A percentile compares a stretch with the other conserved stretches of the same genome.
These are phyloP conservation scores for Pogona vitticeps DNA, from an alignment of 2,113 vertebrate genomes.

Conservation along the genomic window DNA sequence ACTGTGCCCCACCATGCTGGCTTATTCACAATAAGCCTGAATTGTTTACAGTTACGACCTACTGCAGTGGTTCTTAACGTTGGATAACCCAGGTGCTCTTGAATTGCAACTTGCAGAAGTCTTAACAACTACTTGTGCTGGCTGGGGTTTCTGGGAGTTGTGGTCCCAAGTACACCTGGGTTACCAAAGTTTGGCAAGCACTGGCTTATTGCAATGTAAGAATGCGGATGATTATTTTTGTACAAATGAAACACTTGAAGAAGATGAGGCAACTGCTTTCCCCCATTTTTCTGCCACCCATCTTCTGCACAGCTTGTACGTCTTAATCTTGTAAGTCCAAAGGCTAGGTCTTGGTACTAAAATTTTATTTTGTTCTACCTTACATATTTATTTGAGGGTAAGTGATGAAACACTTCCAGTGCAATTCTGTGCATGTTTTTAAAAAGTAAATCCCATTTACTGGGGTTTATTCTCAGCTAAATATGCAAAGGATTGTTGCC, in stretches of 20 bases:
- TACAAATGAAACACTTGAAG: not conserved
- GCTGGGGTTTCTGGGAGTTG: too few relatives aligned
- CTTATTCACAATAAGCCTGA: not conserved
- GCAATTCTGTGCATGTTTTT: constrained; percentile 6
- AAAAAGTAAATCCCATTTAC: not conserved
- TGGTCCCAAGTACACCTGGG: too few relatives aligned
- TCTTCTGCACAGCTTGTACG: not conserved
- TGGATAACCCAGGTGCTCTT: too few relatives aligned
- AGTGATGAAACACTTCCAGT: not conserved
- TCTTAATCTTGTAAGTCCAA: not conserved
- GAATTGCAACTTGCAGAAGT: too few relatives aligned
- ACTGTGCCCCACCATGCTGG: not conserved
- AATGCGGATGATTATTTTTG: not conserved
- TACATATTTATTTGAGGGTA: not conserved
- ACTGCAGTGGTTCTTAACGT: not conserved
- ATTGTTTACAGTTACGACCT: not conserved
- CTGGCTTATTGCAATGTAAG: not conserved
- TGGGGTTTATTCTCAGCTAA: not conserved
- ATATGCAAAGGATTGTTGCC: constrained; percentile 5
- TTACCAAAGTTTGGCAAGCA: too few relatives aligned
- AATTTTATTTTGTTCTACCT: constrained; percentile 4
- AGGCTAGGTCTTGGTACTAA: not conserved
- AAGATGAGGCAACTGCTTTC: not conserved
- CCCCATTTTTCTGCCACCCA: constrained; percentile 6
- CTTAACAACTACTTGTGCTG: too few relatives aligned